Conservation (phyloP, 2,888 invertebrate species). For the Nineta flava region DNA sequence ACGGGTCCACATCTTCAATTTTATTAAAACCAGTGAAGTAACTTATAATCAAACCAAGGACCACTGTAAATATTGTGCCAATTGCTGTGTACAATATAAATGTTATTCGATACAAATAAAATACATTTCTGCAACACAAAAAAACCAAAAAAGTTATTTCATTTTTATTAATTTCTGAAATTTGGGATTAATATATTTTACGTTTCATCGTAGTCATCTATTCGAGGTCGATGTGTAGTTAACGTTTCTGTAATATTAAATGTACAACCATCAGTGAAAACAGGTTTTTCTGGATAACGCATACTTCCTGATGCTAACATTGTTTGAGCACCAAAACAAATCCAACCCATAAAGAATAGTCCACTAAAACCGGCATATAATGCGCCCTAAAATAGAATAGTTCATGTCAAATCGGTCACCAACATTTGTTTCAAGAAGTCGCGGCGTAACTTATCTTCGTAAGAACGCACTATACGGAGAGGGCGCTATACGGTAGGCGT, state of each 20-base stretch:
- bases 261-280: constrained; percentile 31
- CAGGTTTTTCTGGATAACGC: constrained; percentile 32
- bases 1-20: constrained; percentile 31
- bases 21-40: constrained; percentile 29
- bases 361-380: constrained; percentile 34
- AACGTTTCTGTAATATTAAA: background rate
- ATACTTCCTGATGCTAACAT: constrained; percentile 32
- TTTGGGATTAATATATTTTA: too few relatives aligned
- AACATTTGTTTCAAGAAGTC: background rate
- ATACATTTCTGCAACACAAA: constrained; percentile 32
- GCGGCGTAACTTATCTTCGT: too few relatives aligned
- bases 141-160: background rate
- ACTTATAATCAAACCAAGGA: constrained; percentile 31
- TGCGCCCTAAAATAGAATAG: constrained; percentile 27
- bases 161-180: too few relatives aligned
- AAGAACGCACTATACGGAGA: too few relatives aligned
- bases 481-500: too few relatives aligned
- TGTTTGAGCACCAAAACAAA: constrained; percentile 34
- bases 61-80: constrained; percentile 36
- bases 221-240: too few relatives aligned
- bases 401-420: background rate
- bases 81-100: constrained; percentile 44
- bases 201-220: too few relatives aligned
- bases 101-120: constrained; percentile 42
- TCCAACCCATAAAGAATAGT: constrained; percentile 35